Evolutionary conservation across 2,888 invertebrate genomes (phyloP).

Genomic region (Mesochorus sp.): DNA sequence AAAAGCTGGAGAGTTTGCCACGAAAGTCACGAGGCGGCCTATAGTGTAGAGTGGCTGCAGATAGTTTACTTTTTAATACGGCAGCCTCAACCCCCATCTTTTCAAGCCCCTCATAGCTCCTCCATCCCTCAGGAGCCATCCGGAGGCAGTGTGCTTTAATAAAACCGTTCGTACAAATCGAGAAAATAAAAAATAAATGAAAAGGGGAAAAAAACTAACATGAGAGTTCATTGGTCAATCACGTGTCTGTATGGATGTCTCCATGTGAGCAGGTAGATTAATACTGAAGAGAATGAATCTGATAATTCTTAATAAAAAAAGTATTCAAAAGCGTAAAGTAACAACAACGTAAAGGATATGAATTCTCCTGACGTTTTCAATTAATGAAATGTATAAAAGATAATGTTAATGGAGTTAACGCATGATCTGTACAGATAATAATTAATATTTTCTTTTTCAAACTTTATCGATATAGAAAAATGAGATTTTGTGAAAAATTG

Average conservation of each 20-base stretch:
- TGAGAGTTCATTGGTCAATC: slow-evolving; percentile 38
- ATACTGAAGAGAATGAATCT: neutral
- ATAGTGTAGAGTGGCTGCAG: slow-evolving; percentile 52
- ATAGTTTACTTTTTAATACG: slow-evolving; percentile 79
- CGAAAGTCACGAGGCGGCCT: slow-evolving; percentile 36
- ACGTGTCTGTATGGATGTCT: slow-evolving; percentile 20
- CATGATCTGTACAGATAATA: slow-evolving; percentile 12
- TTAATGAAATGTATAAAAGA: slow-evolving; percentile 19
- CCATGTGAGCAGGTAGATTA: slow-evolving; percentile 1
- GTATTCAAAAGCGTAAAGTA: neutral
- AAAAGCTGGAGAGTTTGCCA: slow-evolving; percentile 28
- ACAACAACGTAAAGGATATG: neutral
- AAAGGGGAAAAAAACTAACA: slow-evolving; percentile 2
- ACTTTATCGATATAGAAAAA: neutral
- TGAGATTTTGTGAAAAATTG: neutral
- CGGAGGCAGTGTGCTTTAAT: slow-evolving; percentile 74
- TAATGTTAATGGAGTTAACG: neutral
- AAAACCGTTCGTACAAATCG: slow-evolving; percentile 74
- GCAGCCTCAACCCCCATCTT: slow-evolving; percentile 12
- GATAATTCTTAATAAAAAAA: neutral
- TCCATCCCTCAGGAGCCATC: slow-evolving; percentile 29
- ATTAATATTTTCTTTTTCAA: neutral
- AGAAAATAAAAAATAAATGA: slow-evolving; percentile 46
- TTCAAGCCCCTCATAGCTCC: neutral
- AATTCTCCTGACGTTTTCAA: slow-evolving; percentile 35